A percentile compares a stretch with the other conserved stretches of the same genome.
phyloP scores from a whole-genome alignment of 2,113 vertebrate species.

The Saimiri boliviensis region DNA sequence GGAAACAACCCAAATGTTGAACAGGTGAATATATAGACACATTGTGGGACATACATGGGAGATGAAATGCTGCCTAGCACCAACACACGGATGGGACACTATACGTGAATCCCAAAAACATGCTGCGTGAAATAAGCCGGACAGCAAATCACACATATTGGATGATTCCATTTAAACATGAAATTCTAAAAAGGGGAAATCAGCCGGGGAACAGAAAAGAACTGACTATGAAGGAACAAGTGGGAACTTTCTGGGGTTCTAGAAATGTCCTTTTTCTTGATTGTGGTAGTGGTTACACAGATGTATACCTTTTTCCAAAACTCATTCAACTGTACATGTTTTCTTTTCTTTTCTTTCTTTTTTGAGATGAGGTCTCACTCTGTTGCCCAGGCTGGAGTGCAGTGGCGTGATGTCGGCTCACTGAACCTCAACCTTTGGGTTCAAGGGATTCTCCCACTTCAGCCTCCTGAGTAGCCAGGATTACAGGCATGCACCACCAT shows the following conservation, averaged over 20 bases:
- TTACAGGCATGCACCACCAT: no score
- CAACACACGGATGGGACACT: neutral
- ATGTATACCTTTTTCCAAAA: conserved; percentile 15
- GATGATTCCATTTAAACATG: neutral
- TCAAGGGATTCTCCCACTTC: no score
- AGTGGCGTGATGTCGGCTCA: no score
- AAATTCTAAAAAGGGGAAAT: neutral
- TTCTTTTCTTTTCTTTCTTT: no score
- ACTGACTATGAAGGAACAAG: neutral
- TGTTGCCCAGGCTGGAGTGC: no score
- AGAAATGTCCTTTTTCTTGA: neutral
- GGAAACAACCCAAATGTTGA: neutral
- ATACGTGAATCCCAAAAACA: neutral
- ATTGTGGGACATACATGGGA: neutral
- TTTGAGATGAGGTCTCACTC: no score
- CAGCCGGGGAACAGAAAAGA: neutral
- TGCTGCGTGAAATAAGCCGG: neutral
- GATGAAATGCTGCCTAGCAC: neutral
- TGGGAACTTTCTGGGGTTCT: neutral
- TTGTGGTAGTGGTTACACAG: neutral
- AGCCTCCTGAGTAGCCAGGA: no score
- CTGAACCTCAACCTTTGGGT: no score
- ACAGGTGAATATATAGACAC: neutral
- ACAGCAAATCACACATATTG: neutral
- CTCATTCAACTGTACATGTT: neutral